These are phyloP conservation scores for Gadus chalcogrammus DNA, from an alignment of 2,113 vertebrate species.

Conservation along the genomic window DNA sequence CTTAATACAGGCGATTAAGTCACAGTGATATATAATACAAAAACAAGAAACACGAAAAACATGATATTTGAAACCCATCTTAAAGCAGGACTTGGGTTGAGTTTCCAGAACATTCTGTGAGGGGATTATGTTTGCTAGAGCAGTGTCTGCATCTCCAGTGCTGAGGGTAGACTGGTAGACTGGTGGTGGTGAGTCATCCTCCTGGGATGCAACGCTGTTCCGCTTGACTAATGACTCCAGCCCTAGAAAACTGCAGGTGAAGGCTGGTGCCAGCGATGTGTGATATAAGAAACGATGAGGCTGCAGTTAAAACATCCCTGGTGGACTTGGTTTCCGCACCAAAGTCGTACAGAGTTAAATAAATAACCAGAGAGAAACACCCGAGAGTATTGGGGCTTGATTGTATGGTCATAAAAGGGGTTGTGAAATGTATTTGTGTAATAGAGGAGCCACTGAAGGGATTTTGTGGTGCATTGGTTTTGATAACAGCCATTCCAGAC, in stretches of 20 bases:
- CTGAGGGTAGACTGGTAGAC: neutral
- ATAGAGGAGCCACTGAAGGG: no score
- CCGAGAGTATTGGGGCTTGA: neutral
- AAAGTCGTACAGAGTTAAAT: neutral
- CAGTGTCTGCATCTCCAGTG: neutral
- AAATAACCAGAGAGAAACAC: neutral
- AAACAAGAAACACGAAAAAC: no score
- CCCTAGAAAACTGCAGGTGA: neutral
- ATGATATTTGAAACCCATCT: neutral
- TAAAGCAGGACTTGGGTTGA: neutral
- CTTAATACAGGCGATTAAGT: no score
- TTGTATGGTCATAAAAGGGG: no score
- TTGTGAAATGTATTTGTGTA: no score
- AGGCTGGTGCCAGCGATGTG: neutral
- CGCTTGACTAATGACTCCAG: neutral
- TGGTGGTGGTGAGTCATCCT: constrained; percentile 29
- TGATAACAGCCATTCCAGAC: no score
- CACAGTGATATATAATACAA: no score
- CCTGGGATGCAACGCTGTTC: constrained; percentile 2
- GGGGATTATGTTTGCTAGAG: neutral
- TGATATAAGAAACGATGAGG: no score
- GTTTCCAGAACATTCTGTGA: constrained; percentile 3
- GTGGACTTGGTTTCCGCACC: neutral
- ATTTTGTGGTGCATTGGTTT: no score
- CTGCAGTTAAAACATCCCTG: neutral